A percentile compares a stretch with the other conserved stretches of the same genome.
Evolutionary conservation across 2,113 vertebrate genomes (phyloP).

Genomic region (Ginglymostoma cirratum): DNA sequence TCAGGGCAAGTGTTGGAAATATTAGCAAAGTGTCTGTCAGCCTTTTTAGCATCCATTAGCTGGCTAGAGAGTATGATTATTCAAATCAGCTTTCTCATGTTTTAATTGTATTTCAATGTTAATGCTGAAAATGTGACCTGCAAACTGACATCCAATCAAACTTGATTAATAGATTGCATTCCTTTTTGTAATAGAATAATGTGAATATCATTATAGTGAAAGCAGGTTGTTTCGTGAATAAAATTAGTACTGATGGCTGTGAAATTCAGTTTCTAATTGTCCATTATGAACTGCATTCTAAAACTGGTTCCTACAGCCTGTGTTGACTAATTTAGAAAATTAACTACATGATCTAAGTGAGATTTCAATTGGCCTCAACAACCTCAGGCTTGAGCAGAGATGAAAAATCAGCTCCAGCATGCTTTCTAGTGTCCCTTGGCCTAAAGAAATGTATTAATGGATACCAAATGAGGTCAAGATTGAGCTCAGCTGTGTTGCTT

Average conservation of each 20-base stretch:
- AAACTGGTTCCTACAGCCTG: neutral
- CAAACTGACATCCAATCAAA: constrained; percentile 23
- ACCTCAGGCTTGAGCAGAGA: neutral
- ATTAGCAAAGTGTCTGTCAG: neutral
- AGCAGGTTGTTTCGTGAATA: neutral
- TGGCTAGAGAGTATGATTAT: neutral
- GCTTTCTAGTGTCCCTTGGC: neutral
- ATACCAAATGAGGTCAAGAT: neutral
- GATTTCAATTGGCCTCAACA: neutral
- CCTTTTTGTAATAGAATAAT: neutral
- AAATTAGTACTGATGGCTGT: neutral
- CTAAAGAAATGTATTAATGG: neutral
- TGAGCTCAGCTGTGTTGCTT: neutral
- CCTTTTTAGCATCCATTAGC: neutral
- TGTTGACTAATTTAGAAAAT: neutral
- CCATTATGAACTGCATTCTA: neutral
- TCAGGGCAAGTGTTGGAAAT: neutral
- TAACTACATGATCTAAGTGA: neutral
- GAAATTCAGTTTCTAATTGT: constrained; percentile 25
- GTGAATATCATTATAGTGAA: constrained; percentile 9
- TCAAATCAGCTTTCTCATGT: neutral
- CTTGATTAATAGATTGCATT: constrained; percentile 11
- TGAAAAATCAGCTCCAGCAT: neutral
- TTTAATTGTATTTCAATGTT: neutral
- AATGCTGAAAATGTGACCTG: constrained; percentile 23